A percentile compares a stretch with the other conserved stretches of the same genome.
Evolutionary conservation across 2,113 vertebrate species (phyloP).

Genomic region (Tetraodon nigroviridis): DNA sequence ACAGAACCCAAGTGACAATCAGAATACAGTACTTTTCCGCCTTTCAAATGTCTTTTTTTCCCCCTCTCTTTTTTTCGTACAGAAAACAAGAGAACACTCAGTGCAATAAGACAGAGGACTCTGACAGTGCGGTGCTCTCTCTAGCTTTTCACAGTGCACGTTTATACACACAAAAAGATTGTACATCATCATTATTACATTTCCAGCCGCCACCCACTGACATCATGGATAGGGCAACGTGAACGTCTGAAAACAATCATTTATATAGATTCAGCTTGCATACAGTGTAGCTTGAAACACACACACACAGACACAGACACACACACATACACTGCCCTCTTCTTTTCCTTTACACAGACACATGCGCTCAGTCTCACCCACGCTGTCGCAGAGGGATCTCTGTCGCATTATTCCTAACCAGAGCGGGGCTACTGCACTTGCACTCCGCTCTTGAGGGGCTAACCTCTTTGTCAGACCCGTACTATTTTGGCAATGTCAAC

Average conservation of each 20-base stretch:
- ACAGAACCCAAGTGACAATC: conserved; percentile 77
- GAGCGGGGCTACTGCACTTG: conserved; percentile 62
- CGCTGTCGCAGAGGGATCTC: conserved; percentile 51
- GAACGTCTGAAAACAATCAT: conserved; percentile 75
- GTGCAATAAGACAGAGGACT: conserved; percentile 78
- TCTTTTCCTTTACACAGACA: conserved; percentile 12
- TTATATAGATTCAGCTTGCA: conserved; percentile 67
- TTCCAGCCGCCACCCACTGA: conserved; percentile 63
- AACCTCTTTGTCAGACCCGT: conserved; percentile 52
- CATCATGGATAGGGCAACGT: conserved; percentile 59
- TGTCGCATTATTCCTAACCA: conserved; percentile 49
- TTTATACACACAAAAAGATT: conserved; percentile 78
- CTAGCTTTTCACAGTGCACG: conserved; percentile 79
- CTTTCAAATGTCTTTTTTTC: conserved; percentile 56
- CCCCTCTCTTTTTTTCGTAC: conserved; percentile 51
- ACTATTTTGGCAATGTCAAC: conserved; percentile 64
- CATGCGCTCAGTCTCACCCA: conserved; percentile 25
- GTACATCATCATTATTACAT: conserved; percentile 76
- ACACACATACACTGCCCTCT: conserved; percentile 6
- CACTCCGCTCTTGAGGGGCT: conserved; percentile 33
- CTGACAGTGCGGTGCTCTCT: conserved; percentile 75
- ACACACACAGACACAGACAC: conserved; percentile 17
- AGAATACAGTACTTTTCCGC: conserved; percentile 73
- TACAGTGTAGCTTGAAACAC: conserved; percentile 70
- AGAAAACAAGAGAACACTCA: conserved; percentile 77